phyloP scores from a whole-genome alignment of 2,797 vertebrate genomes.

The Crocidura indochinensis region DNA sequence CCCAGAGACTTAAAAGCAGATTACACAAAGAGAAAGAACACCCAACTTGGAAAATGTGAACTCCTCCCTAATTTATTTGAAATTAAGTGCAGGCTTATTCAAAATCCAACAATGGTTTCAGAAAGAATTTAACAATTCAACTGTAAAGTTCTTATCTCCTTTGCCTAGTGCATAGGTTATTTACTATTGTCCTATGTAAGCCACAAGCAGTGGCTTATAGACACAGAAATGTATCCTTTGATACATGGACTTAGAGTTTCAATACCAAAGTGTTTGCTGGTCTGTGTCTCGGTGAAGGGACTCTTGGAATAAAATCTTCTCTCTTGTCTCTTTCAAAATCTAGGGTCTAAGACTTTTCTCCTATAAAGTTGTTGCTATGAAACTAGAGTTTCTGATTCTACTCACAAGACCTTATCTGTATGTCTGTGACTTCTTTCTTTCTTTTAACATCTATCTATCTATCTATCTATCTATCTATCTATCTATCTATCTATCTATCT shows the following conservation, averaged over 20 bases:
- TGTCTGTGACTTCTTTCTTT: too few species aligned
- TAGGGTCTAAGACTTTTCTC: fast-evolving
- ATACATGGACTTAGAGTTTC: not conserved
- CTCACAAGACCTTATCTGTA: not conserved
- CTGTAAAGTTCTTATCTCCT: not conserved
- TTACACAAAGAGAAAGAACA: not conserved
- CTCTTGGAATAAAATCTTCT: not conserved
- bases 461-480: not conserved
- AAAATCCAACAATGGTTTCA: not conserved
- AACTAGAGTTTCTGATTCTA: not conserved
- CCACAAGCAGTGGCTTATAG: not conserved
- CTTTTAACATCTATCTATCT: too few species aligned
- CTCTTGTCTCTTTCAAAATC: not conserved
- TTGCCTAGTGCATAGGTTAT: not conserved
- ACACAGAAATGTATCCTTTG: not conserved
- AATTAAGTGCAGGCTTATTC: not conserved
- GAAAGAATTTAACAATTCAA: not conserved
- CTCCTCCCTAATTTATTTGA: not conserved
- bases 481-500: too few species aligned
- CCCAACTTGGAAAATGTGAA: not conserved
- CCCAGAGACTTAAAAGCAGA: not conserved
- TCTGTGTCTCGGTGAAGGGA: fast-evolving
- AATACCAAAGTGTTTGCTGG: fast-evolving
- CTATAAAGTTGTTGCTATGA: fast-evolving
- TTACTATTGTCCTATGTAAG: not conserved